phyloP scores from a whole-genome alignment of 2,797 vertebrate species.

The Gallirallus australis region DNA sequence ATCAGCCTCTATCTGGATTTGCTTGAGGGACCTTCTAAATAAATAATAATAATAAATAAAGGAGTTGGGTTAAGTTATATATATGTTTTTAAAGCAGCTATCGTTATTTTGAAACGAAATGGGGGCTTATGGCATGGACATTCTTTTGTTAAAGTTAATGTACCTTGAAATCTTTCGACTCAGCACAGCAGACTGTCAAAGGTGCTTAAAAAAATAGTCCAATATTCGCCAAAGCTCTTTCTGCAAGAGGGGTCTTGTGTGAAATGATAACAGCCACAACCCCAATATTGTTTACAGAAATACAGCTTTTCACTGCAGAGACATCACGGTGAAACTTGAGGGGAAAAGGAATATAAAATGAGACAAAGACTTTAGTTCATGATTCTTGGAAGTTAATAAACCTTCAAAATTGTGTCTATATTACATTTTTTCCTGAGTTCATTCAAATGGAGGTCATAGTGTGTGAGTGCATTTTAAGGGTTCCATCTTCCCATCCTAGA shows the following conservation, averaged over 20 bases:
- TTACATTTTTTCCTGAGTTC: background rate
- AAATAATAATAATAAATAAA: slow-evolving; percentile 69
- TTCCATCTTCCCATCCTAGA: background rate
- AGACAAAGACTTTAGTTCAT: slow-evolving; percentile 16
- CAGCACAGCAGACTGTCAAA: slow-evolving; percentile 63
- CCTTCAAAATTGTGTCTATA: background rate
- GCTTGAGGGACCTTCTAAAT: slow-evolving; percentile 50
- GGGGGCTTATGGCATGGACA: slow-evolving; percentile 40
- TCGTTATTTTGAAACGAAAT: slow-evolving; percentile 49
- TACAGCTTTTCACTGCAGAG: slow-evolving; percentile 38
- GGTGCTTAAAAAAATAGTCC: slow-evolving; percentile 68
- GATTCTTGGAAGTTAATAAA: slow-evolving; percentile 30
- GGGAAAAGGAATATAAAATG: slow-evolving; percentile 36
- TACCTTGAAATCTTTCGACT: slow-evolving; percentile 69
- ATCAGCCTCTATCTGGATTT: slow-evolving; percentile 54
- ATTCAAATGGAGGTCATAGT: background rate
- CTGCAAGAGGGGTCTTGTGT: slow-evolving; percentile 65
- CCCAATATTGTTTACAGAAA: slow-evolving; percentile 71
- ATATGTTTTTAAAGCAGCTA: slow-evolving; percentile 43
- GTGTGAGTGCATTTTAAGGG: background rate
- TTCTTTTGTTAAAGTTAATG: slow-evolving; percentile 73
- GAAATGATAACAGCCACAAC: slow-evolving; percentile 67
- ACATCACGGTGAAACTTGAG: slow-evolving; percentile 15
- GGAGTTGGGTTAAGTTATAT: slow-evolving; percentile 48
- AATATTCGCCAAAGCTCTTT: slow-evolving; percentile 65